Evolutionary conservation across 2,888 invertebrate genomes (phyloP).

Genomic region (Oegoconia quadripuncta): DNA sequence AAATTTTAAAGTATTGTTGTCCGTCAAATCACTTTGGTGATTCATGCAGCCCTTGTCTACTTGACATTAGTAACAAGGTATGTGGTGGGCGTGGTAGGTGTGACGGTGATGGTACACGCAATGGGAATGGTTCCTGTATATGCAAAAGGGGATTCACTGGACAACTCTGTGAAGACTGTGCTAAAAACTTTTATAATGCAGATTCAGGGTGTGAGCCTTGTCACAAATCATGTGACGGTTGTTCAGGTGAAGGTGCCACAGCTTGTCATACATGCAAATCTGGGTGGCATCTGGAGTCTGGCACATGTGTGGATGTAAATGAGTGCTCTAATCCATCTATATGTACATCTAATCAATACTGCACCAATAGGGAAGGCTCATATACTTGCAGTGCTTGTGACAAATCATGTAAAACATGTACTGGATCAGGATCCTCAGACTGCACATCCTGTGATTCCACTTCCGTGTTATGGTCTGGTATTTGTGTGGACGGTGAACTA

Average conservation of each 20-base stretch:
- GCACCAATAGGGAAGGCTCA: slow-evolving; percentile 92
- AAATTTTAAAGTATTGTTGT: slow-evolving; percentile 89
- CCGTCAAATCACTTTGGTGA: slow-evolving; percentile 90
- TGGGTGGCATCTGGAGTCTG: slow-evolving; percentile 87
- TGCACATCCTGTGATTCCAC: slow-evolving; percentile 85
- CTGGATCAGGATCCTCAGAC: slow-evolving; percentile 91
- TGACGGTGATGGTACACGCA: slow-evolving; percentile 92
- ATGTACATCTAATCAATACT: slow-evolving; percentile 85
- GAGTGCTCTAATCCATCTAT: slow-evolving; percentile 83
- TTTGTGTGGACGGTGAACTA: slow-evolving; percentile 46
- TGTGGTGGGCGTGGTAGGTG: slow-evolving; percentile 90
- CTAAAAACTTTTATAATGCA: slow-evolving; percentile 82
- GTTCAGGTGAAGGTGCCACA: slow-evolving; percentile 84
- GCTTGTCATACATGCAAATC: slow-evolving; percentile 73
- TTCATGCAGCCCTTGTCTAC: slow-evolving; percentile 86
- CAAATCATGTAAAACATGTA: slow-evolving; percentile 88
- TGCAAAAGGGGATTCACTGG: slow-evolving; percentile 92
- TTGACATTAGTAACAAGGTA: slow-evolving; percentile 71
- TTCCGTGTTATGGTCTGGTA: slow-evolving; percentile 46
- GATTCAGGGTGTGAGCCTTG: slow-evolving; percentile 87
- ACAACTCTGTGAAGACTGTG: slow-evolving; percentile 87
- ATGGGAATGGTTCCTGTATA: slow-evolving; percentile 93
- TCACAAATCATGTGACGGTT: slow-evolving; percentile 88
- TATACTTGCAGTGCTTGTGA: slow-evolving; percentile 90
- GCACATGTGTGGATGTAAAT: slow-evolving; percentile 89